phyloP scores from a whole-genome alignment of 2,888 invertebrate genomes.

The Ernsta delagoae region DNA sequence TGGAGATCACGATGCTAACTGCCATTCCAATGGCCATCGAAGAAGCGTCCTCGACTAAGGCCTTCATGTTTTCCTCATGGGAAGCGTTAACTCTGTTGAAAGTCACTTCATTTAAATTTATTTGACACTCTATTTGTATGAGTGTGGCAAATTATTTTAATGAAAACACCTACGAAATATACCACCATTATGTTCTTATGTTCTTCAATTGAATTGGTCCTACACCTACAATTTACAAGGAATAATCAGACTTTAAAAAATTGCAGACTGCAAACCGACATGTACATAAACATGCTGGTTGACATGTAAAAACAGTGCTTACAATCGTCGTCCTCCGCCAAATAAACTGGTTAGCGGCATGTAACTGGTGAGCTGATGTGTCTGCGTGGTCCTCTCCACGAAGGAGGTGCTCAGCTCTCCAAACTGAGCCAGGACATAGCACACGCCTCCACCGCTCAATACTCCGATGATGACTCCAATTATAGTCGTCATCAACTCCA shows the following conservation, averaged over 20 bases:
- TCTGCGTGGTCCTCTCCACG: slow-evolving; percentile 76
- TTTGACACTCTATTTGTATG: neutral
- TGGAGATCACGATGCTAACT: slow-evolving; percentile 60
- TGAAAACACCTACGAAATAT: no score
- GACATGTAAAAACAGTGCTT: slow-evolving; percentile 45
- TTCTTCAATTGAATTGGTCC: no score
- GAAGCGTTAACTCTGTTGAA: slow-evolving; percentile 74
- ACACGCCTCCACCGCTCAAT: slow-evolving; percentile 75
- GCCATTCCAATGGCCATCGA: slow-evolving; percentile 82
- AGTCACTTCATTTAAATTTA: neutral
- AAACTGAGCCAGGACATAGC: slow-evolving; percentile 85
- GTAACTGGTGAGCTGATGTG: slow-evolving; percentile 59
- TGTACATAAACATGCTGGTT: no score
- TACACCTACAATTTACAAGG: no score
- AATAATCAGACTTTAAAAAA: no score
- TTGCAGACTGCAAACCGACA: no score
- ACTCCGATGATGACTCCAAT: slow-evolving; percentile 62
- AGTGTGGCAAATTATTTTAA: neutral
- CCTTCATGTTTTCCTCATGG: slow-evolving; percentile 77
- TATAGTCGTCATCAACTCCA: slow-evolving; percentile 62
- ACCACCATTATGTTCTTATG: no score
- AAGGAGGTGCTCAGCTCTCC: slow-evolving; percentile 86
- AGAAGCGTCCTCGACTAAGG: slow-evolving; percentile 81
- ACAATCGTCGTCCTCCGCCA: slow-evolving; percentile 72
- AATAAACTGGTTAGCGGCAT: slow-evolving; percentile 65